phyloP scores from a whole-genome alignment of 2,113 vertebrate species.

The Arothron firmamentum region DNA sequence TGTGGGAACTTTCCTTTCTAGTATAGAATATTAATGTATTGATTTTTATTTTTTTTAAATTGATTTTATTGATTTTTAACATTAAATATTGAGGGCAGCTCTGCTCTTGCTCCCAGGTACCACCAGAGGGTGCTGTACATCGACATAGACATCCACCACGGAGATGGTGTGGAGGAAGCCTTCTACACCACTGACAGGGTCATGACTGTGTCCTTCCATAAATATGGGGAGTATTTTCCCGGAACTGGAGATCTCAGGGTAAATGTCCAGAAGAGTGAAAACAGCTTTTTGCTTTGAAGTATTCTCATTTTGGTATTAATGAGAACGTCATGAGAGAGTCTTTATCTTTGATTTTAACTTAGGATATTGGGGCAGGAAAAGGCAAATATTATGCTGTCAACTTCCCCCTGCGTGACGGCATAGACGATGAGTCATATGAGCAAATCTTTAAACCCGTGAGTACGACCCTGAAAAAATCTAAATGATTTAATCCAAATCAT shows the following conservation, averaged over 20 bases:
- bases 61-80: too few relatives aligned
- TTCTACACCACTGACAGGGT: conserved; percentile 96
- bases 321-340: too few relatives aligned
- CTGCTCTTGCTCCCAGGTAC: conserved; percentile 74
- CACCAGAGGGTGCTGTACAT: conserved; percentile 97
- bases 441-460: conserved; percentile 94
- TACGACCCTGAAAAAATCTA: neutral
- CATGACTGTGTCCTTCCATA: conserved; percentile 97
- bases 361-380: conserved; percentile 93
- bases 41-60: too few relatives aligned
- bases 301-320: too few relatives aligned
- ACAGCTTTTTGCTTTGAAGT: too few relatives aligned
- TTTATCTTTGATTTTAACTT: neutral
- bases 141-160: conserved; percentile 94
- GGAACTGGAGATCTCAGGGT: conserved; percentile 95
- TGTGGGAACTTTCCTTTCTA: too few relatives aligned
- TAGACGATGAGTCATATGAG: conserved; percentile 93
- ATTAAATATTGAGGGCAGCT: neutral
- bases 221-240: conserved; percentile 95
- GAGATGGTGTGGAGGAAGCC: conserved; percentile 93
- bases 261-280: conserved; percentile 47
- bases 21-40: too few relatives aligned
- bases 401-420: conserved; percentile 90
- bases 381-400: conserved; percentile 96
- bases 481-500: neutral